Conservation (phyloP, 2,797 vertebrate genomes). For the Poecilia picta region DNA sequence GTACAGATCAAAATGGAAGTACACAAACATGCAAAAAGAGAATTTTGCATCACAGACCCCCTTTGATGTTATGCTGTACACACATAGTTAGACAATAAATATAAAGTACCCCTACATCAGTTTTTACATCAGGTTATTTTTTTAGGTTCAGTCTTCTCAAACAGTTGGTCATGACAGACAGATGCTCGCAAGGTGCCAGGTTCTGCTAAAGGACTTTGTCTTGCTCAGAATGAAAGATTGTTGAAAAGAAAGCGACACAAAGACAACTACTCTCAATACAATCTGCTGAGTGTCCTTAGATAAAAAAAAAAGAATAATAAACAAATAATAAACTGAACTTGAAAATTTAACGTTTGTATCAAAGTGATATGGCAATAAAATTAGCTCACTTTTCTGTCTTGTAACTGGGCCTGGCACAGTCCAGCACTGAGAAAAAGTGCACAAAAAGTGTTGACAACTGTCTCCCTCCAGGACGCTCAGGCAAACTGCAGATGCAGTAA, state of each 20-base stretch:
- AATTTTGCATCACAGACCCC: too few species aligned
- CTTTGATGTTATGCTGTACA: too few species aligned
- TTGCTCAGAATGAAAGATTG: neutral
- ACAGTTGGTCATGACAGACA: neutral
- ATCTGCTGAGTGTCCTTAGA: neutral
- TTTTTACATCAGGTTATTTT: too few species aligned
- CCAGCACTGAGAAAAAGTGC: slow-evolving; percentile 17
- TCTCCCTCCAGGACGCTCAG: slow-evolving; percentile 44
- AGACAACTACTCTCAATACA: neutral
- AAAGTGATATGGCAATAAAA: neutral
- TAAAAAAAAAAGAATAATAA: too few species aligned
- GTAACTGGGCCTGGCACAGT: slow-evolving; percentile 38
- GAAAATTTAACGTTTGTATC: neutral
- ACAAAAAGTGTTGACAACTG: slow-evolving; percentile 48
- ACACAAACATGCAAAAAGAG: too few species aligned
- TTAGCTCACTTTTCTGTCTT: slow-evolving; percentile 20
- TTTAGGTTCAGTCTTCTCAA: too few species aligned
- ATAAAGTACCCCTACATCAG: neutral
- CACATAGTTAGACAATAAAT: neutral
- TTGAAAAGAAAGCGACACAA: too few species aligned
- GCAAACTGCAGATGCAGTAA: slow-evolving; percentile 64
- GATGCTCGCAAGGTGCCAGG: neutral
- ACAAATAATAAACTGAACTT: neutral
- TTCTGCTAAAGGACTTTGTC: neutral
- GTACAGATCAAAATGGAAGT: too few species aligned